Conservation (phyloP, 2,888 invertebrate genomes). For the Alloscopus bannaensis region DNA sequence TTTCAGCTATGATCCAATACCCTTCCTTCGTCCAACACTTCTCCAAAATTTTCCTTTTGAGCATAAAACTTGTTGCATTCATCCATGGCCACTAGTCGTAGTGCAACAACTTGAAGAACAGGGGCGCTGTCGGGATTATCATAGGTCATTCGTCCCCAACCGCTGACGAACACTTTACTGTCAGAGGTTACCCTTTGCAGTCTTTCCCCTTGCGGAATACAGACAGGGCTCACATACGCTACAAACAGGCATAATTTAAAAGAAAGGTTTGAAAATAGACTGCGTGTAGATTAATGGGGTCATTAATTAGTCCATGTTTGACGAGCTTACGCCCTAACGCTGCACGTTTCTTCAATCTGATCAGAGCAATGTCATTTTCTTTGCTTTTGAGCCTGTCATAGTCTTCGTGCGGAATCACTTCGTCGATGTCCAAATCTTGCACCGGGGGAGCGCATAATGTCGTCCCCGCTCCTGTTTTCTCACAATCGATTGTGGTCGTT, state of each 20-base stretch:
- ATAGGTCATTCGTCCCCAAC: slow-evolving; percentile 63
- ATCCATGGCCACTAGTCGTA: slow-evolving; percentile 48
- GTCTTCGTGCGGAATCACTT: slow-evolving; percentile 56
- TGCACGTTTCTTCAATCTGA: slow-evolving; percentile 48
- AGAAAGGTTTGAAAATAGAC: background rate
- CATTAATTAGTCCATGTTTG: background rate
- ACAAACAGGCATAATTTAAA: background rate
- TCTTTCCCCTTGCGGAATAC: slow-evolving; percentile 59
- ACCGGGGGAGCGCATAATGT: slow-evolving; percentile 65
- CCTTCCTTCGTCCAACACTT: slow-evolving; percentile 60
- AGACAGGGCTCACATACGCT: slow-evolving; percentile 64
- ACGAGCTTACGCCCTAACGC: slow-evolving; percentile 59
- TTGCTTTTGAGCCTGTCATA: slow-evolving; percentile 57
- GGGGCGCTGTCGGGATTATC: slow-evolving; percentile 56
- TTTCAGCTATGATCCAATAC: no score
- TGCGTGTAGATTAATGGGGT: background rate
- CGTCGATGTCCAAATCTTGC: slow-evolving; percentile 67
- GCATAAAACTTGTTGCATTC: slow-evolving; percentile 63
- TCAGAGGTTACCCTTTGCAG: slow-evolving; percentile 26
- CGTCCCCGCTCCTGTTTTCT: slow-evolving; percentile 48
- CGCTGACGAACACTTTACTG: slow-evolving; percentile 55
- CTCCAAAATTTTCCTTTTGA: slow-evolving; percentile 50
- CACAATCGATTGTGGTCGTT: slow-evolving; percentile 60
- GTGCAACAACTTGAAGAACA: slow-evolving; percentile 59
- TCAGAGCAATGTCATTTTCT: slow-evolving; percentile 67